Percentiles rank a stretch among this genome's conserved stretches.
Conservation (phyloP, 1,140 invertebrate species). For the Eumeta japonica region DNA sequence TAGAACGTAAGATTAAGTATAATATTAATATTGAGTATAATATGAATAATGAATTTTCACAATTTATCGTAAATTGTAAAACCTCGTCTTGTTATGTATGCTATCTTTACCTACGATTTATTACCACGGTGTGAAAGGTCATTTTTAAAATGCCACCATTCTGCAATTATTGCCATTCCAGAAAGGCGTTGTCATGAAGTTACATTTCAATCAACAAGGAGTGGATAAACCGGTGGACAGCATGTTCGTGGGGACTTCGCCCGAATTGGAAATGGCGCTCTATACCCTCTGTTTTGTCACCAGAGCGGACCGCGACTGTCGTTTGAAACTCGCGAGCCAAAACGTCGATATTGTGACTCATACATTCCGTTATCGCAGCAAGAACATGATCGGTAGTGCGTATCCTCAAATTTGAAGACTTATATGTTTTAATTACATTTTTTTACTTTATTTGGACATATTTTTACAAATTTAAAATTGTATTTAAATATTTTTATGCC, state of each 20-base stretch:
- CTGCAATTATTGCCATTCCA: too few species aligned
- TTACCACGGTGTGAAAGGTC: background rate
- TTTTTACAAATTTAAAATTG: slow-evolving; percentile 3
- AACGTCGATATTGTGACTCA: slow-evolving; percentile 71
- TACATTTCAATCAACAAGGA: slow-evolving; percentile 73
- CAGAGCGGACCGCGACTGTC: slow-evolving; percentile 69
- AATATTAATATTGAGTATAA: background rate
- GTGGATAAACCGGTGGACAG: slow-evolving; percentile 74
- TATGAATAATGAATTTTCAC: too few species aligned
- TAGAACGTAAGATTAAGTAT: background rate
- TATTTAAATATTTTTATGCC: background rate
- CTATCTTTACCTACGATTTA: background rate
- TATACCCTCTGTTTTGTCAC: slow-evolving; percentile 84
- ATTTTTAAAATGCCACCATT: too few species aligned
- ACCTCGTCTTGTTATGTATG: background rate
- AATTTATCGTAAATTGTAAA: too few species aligned
- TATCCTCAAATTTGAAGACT: slow-evolving; percentile 69
- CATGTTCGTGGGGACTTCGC: slow-evolving; percentile 88
- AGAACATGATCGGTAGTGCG: slow-evolving; percentile 76
- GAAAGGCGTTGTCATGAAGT: slow-evolving; percentile 78
- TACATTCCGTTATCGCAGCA: slow-evolving; percentile 71
- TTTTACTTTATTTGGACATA: slow-evolving; percentile 7
- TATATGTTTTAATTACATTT: slow-evolving; percentile 9
- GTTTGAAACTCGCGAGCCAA: slow-evolving; percentile 68
- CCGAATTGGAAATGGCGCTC: slow-evolving; percentile 88